These are phyloP conservation scores for Galbula dea DNA, from an alignment of 2,113 vertebrate species.

Conservation along the genomic window DNA sequence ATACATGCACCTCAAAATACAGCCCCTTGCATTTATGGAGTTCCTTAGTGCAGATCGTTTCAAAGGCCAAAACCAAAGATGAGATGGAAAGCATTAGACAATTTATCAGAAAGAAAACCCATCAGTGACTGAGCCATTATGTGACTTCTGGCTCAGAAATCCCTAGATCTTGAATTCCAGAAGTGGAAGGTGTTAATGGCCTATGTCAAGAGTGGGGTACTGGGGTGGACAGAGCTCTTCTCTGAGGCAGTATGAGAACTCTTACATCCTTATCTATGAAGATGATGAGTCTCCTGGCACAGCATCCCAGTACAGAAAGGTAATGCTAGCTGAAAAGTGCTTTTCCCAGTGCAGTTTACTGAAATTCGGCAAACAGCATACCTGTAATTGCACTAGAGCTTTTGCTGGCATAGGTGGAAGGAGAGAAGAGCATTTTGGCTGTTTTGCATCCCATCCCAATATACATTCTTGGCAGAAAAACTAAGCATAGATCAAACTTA, in stretches of 20 bases:
- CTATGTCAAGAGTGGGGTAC: rapidly evolving
- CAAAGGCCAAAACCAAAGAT: background rate
- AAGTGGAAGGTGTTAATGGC: background rate
- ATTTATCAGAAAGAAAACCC: background rate
- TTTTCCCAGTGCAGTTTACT: background rate
- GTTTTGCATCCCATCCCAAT: background rate
- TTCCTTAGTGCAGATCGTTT: background rate
- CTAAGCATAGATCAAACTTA: background rate
- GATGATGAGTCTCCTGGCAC: background rate
- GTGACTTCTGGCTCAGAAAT: background rate
- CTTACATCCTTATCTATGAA: background rate
- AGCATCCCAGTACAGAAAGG: background rate
- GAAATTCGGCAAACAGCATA: background rate
- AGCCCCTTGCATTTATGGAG: background rate
- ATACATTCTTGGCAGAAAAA: background rate
- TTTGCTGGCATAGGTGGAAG: background rate
- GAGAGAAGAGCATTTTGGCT: rapidly evolving
- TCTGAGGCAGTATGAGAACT: background rate
- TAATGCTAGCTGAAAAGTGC: background rate
- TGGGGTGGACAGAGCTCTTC: background rate
- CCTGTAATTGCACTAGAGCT: background rate
- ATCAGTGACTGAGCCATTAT: background rate
- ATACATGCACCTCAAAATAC: rapidly evolving
- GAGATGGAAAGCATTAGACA: background rate
- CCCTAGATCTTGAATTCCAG: background rate